Conservation (phyloP, 2,113 vertebrate species). For the Pionites leucogaster region DNA sequence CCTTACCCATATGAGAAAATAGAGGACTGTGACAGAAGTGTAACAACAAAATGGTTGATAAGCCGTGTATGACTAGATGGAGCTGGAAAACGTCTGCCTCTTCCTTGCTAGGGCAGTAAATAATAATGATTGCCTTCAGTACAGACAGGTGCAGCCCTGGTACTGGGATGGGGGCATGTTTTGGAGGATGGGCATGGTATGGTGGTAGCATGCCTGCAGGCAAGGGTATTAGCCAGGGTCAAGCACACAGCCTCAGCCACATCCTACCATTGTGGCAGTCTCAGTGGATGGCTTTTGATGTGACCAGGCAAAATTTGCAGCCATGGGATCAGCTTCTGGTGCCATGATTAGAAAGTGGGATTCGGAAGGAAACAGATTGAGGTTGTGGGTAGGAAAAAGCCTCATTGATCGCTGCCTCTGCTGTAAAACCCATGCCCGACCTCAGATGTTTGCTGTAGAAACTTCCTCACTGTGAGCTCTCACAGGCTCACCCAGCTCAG, state of each 20-base stretch:
- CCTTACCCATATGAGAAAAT: neutral
- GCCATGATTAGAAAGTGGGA: neutral
- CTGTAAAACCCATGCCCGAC: neutral
- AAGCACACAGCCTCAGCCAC: neutral
- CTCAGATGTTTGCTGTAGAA: neutral
- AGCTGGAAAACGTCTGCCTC: neutral
- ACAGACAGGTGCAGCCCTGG: neutral
- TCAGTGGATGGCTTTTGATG: neutral
- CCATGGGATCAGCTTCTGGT: neutral
- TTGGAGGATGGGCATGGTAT: neutral
- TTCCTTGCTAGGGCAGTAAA: neutral
- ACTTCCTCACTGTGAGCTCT: neutral
- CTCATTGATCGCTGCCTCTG: rapidly evolving
- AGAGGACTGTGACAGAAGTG: neutral
- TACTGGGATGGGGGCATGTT: rapidly evolving
- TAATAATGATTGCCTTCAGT: neutral
- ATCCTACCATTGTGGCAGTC: neutral
- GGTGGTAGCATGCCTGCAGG: neutral
- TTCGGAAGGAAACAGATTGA: neutral
- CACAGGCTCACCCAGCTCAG: neutral
- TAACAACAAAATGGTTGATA: neutral
- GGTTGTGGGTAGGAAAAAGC: neutral
- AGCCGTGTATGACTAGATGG: neutral
- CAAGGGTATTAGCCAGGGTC: neutral
- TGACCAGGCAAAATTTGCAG: neutral